A percentile compares a stretch with the other conserved stretches of the same genome.
Evolutionary conservation across 2,113 vertebrate species (phyloP).

Genomic region (Carlito syrichta): DNA sequence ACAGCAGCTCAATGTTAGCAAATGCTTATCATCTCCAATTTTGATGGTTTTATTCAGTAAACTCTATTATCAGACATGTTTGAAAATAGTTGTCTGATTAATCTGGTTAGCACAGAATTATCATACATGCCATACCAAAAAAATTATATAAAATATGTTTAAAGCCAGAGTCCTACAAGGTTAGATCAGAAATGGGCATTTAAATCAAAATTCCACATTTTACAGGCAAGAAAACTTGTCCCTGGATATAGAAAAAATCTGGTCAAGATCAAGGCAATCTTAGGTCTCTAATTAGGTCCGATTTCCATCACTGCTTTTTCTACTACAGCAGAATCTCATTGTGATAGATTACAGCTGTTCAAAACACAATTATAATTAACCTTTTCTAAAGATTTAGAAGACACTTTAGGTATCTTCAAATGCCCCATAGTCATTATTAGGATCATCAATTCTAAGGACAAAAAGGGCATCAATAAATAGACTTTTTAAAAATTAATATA

Average conservation of each 20-base stretch:
- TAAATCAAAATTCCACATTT: not conserved
- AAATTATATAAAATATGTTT: constrained; percentile 2
- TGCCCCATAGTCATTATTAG: not conserved
- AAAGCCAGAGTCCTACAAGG: not conserved
- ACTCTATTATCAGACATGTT: constrained; percentile 12
- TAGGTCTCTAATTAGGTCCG: not conserved
- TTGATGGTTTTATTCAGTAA: constrained; percentile 13
- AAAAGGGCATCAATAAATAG: not conserved
- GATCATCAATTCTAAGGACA: not conserved
- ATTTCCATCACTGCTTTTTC: not conserved
- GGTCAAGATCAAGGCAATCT: not conserved
- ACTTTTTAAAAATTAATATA: not conserved
- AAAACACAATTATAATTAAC: not conserved
- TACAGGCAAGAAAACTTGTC: not conserved
- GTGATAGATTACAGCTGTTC: not conserved
- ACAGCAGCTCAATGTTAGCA: not conserved
- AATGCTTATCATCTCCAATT: constrained; percentile 21
- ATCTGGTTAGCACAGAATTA: not conserved
- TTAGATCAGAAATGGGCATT: not conserved
- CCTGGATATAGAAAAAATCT: not conserved
- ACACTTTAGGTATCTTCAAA: not conserved
- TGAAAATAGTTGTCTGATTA: not conserved
- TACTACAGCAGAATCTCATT: not conserved
- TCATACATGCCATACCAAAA: not conserved
- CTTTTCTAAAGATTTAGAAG: not conserved